Conservation (phyloP, 2,113 vertebrate genomes). For the Erpornis zantholeuca region DNA sequence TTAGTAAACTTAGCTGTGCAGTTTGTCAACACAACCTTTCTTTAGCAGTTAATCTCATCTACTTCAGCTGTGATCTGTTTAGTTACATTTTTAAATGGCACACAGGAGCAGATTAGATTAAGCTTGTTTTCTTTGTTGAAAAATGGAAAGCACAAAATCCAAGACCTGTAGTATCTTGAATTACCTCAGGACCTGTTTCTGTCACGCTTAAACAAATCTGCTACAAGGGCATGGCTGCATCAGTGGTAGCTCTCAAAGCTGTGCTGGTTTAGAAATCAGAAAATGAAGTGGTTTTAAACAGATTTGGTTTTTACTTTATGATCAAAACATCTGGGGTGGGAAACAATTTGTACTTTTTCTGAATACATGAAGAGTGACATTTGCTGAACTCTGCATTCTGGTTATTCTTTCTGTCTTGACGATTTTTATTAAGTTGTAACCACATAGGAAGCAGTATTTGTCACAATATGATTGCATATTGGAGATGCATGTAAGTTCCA, state of each 20-base stretch:
- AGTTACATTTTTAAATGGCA: not conserved
- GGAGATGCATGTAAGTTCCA: not conserved
- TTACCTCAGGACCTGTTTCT: not conserved
- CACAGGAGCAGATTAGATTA: not conserved
- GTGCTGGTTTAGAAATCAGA: not conserved
- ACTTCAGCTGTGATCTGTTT: not conserved
- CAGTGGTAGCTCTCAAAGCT: not conserved
- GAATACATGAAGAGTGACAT: not conserved
- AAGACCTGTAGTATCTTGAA: not conserved
- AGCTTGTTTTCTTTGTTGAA: not conserved
- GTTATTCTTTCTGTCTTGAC: not conserved
- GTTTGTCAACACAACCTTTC: not conserved
- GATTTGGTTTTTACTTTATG: not conserved
- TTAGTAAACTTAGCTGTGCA: not conserved
- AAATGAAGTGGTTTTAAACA: not conserved
- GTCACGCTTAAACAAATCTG: not conserved
- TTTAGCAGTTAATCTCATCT: not conserved
- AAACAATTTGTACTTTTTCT: not conserved
- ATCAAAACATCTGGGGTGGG: not conserved
- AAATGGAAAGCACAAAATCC: slow-evolving; percentile 8
- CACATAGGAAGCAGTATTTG: not conserved
- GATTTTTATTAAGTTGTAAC: not conserved
- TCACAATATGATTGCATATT: not conserved
- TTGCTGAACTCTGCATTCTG: not conserved
- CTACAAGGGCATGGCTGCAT: not conserved